phyloP scores from a whole-genome alignment of 2,113 vertebrate genomes.

The Hypocryptadius cinnamomeus region DNA sequence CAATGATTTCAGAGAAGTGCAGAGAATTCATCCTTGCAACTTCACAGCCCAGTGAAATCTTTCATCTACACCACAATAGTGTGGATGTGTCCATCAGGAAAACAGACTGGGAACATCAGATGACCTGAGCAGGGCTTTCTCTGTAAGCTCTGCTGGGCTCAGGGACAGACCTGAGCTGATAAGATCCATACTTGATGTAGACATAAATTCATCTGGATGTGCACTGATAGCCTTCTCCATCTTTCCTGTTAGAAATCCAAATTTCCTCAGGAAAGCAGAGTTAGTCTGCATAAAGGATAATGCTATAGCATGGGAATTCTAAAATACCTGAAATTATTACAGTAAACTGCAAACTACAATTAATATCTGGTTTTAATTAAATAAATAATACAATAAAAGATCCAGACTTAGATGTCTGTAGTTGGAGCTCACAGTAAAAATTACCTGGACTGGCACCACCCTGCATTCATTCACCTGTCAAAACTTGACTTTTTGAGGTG shows the following conservation, averaged over 20 bases:
- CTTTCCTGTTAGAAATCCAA: neutral
- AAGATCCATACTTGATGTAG: neutral
- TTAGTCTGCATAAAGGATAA: neutral
- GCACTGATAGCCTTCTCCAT: neutral
- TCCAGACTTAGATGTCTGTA: neutral
- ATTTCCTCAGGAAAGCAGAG: neutral
- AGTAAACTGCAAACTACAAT: neutral
- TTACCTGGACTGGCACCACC: neutral
- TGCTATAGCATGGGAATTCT: neutral
- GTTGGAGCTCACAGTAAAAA: neutral
- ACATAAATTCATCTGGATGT: neutral
- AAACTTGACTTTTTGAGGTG: neutral
- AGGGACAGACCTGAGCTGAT: neutral
- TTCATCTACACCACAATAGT: neutral
- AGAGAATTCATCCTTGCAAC: neutral
- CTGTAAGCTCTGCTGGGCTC: neutral
- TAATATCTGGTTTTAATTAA: neutral
- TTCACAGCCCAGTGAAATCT: neutral
- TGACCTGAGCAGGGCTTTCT: neutral
- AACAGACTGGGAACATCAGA: neutral
- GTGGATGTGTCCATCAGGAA: neutral
- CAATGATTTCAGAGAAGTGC: neutral
- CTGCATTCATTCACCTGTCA: neutral
- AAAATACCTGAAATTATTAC: neutral
- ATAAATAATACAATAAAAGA: neutral